Evolutionary conservation across 2,113 vertebrate species (phyloP), one percentile per base, ranked within the genome.

Genomic region (Seriola quinqueradiata): DNA sequence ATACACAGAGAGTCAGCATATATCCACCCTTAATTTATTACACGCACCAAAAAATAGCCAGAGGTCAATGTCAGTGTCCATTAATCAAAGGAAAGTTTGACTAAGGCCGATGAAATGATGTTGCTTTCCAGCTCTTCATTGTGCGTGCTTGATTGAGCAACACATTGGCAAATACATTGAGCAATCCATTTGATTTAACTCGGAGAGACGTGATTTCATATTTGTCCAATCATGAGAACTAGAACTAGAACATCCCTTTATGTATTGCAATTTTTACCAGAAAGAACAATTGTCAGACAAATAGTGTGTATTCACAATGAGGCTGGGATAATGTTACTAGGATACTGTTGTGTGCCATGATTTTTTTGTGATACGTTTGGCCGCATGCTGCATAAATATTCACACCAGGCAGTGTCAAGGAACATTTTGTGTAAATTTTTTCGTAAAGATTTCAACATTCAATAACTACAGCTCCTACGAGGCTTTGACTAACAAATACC

Each of bases 71-170:
- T 71, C 40, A 55, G 50, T 5, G 16, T 46, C 36, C 25, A 61
- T 76, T 59, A 32, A 38, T 82, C n/a, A 63, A 63, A 8, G 70
- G 32, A 32, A 70, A 38, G 63, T 65, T 42, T 52, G 19, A 75
- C 64, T 64, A 48, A 2, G 1, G n/a, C 32, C 5, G 4, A 48
- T 66, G 38, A 66, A 63, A 55, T 63, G 19, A 36, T 64, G 9
- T 25, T 7, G 5, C 16, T 57, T 61, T 66, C 21, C 36, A 34
- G 28, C 21, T 55, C 46, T 60, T 60, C 36, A 55, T 8, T 44
- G 57, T 44, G n/a, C 1, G 5, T 61, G 46, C 36, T 57, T 48
- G 16, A 40, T 65, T 48, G 28, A 28, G 21, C 21, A 40, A 32
- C 14, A 3, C 17, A 23, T 4, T 58, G 59, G 60, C 48, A 72